These are phyloP conservation scores for Orussus abietinus DNA, from an alignment of 1,140 invertebrate species.

Conservation along the genomic window DNA sequence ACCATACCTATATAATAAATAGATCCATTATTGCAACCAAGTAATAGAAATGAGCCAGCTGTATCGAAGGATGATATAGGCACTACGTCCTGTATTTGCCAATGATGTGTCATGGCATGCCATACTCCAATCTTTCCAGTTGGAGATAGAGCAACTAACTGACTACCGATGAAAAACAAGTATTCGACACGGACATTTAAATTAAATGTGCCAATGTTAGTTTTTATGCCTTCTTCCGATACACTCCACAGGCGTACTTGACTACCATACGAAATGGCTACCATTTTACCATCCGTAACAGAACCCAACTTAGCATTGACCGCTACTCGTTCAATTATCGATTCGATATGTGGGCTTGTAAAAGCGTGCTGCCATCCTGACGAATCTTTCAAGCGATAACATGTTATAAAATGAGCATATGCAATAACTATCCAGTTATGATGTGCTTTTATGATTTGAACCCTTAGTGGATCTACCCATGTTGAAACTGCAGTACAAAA, in stretches of 20 bases:
- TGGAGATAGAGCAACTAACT: slow-evolving; percentile 89
- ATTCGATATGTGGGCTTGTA: slow-evolving; percentile 87
- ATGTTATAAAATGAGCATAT: slow-evolving; percentile 92
- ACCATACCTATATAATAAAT: slow-evolving; percentile 92
- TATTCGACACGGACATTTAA: slow-evolving; percentile 90
- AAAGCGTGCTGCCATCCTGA: slow-evolving; percentile 94
- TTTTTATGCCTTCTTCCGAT: slow-evolving; percentile 71
- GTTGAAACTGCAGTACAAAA: slow-evolving; percentile 51
- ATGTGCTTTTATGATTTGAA: slow-evolving; percentile 93
- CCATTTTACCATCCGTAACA: slow-evolving; percentile 72
- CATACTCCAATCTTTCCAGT: slow-evolving; percentile 97
- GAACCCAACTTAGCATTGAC: slow-evolving; percentile 89
- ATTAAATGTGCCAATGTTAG: slow-evolving; percentile 87
- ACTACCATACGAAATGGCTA: slow-evolving; percentile 82
- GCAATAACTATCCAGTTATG: slow-evolving; percentile 97
- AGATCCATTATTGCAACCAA: slow-evolving; percentile 94
- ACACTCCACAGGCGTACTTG: slow-evolving; percentile 88
- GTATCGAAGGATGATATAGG: slow-evolving; percentile 94
- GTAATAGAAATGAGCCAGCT: slow-evolving; percentile 88
- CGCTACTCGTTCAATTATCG: slow-evolving; percentile 85
- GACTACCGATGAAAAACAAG: slow-evolving; percentile 95
- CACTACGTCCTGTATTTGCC: slow-evolving; percentile 95
- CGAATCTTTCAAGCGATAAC: slow-evolving; percentile 93
- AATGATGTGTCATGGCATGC: slow-evolving; percentile 98
- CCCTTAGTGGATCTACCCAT: slow-evolving; percentile 81